Evolutionary conservation across 1,140 invertebrate species (phyloP).

Genomic region (Thalassaphorura encarpata): DNA sequence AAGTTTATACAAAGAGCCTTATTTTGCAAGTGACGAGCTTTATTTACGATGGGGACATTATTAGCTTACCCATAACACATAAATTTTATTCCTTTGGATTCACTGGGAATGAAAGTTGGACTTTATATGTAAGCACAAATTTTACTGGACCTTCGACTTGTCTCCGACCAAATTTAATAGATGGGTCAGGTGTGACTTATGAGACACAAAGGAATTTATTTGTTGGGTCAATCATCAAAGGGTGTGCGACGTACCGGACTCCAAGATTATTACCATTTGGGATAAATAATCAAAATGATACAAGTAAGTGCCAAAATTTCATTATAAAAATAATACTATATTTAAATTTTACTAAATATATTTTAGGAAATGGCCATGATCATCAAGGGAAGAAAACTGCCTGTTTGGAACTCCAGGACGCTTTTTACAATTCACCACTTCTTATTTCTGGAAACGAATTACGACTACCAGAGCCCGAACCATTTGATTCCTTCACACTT

Average conservation of each 20-base stretch:
- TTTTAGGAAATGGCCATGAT: neutral
- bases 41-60: neutral
- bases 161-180: neutral
- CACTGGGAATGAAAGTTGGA: slow-evolving; percentile 4
- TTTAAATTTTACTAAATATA: neutral
- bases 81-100: slow-evolving; percentile 2
- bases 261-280: neutral
- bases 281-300: neutral
- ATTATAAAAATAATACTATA: no score
- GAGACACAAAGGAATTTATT: neutral
- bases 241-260: neutral
- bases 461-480: neutral
- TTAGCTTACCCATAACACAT: neutral
- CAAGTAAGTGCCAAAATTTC: neutral
- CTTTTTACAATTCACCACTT: neutral
- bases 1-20: neutral
- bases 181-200: neutral
- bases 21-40: slow-evolving; percentile 4
- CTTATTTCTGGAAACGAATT: neutral
- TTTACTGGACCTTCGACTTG: neutral
- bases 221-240: neutral
- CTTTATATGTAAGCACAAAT: neutral
- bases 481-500: neutral
- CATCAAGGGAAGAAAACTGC: neutral
- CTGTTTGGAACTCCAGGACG: neutral